Conservation (phyloP, 2,113 vertebrate species). For the Ibidorhyncha struthersii region DNA sequence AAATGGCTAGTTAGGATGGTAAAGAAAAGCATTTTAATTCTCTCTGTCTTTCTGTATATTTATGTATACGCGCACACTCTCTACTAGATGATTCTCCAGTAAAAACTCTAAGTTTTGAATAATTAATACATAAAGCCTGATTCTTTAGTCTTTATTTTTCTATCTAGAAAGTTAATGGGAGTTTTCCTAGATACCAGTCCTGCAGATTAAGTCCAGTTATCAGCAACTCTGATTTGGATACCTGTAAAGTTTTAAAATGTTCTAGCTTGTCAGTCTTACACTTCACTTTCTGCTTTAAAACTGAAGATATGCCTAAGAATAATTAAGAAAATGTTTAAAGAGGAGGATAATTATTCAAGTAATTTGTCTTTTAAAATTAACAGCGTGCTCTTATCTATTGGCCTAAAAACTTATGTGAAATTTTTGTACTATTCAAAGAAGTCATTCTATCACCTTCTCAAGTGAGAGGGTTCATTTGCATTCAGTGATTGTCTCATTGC, state of each 20-base stretch:
- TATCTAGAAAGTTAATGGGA: neutral
- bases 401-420: neutral
- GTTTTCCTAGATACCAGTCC: neutral
- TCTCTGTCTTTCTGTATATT: neutral
- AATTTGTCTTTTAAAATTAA: constrained; percentile 54
- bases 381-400: constrained; percentile 28
- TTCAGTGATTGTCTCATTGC: constrained; percentile 20
- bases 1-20: neutral
- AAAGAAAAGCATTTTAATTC: neutral
- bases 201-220: neutral
- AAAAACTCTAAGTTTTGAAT: neutral
- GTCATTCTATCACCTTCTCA: neutral
- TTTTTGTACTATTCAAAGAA: neutral
- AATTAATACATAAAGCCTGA: neutral
- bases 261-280: neutral
- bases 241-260: constrained; percentile 7
- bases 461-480: constrained; percentile 24
- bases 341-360: constrained; percentile 29
- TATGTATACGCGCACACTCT: neutral
- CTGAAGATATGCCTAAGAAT: constrained; percentile 3
- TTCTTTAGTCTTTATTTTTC: neutral
- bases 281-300: constrained; percentile 17
- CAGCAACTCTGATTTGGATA: neutral
- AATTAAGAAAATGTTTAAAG: constrained; percentile 44
- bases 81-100: neutral